Evolutionary conservation across 2,113 vertebrate genomes (phyloP).

Genomic region (Callionymus lyra): DNA sequence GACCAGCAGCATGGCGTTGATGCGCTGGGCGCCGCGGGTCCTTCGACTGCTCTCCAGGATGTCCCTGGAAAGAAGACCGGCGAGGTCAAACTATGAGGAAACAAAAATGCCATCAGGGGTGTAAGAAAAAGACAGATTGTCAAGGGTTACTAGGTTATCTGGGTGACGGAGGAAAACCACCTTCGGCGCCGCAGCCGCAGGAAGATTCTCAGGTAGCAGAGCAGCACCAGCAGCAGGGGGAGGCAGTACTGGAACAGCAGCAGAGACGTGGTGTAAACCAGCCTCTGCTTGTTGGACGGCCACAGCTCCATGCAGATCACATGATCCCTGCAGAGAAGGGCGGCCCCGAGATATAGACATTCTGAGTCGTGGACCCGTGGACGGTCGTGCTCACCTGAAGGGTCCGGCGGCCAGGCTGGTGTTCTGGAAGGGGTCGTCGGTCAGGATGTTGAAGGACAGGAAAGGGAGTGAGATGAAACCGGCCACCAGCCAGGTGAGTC

Average conservation of each 20-base stretch:
- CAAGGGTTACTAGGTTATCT: too few relatives aligned
- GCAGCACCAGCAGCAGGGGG: conserved; percentile 74
- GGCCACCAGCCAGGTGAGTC: conserved; percentile 75
- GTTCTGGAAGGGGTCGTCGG: conserved; percentile 64
- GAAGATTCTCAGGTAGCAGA: conserved; percentile 83
- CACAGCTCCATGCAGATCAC: conserved; percentile 76
- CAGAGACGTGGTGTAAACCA: conserved; percentile 77
- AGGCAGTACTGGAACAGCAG: conserved; percentile 81
- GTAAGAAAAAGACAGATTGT: too few relatives aligned
- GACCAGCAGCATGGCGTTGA: conserved; percentile 73
- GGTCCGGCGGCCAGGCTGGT: conserved; percentile 57
- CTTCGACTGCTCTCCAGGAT: conserved; percentile 68
- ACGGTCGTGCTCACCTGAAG: too few relatives aligned
- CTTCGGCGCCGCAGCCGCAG: conserved; percentile 69
- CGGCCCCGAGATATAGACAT: too few relatives aligned
- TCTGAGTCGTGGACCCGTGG: too few relatives aligned
- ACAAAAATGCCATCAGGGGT: too few relatives aligned
- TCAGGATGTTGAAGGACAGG: conserved; percentile 68
- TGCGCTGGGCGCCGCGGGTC: conserved; percentile 62
- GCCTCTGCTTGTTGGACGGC: conserved; percentile 66
- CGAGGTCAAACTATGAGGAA: too few relatives aligned
- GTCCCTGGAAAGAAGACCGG: conserved; percentile 22
- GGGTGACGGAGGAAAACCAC: too few relatives aligned
- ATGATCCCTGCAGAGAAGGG: conserved; percentile 64
- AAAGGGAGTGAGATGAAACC: conserved; percentile 82